Evolutionary conservation across 1,140 invertebrate genomes (phyloP), one percentile per base, ranked within the genome.

Genomic region (Drosophila elegans): DNA sequence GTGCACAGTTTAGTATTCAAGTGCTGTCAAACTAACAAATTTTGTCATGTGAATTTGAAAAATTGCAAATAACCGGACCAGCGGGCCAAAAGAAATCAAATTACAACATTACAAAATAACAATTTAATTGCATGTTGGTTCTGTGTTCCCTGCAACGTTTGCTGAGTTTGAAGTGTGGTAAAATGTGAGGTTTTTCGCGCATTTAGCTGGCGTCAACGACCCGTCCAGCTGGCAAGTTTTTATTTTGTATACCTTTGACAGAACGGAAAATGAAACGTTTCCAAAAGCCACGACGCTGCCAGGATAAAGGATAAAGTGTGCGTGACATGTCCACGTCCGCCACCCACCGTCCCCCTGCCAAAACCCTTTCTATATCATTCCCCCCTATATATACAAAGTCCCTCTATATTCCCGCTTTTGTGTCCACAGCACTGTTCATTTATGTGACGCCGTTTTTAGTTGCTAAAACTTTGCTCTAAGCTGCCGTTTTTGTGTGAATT

Each of bases 231-330:
- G 46, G 11, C 42, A 71, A 48, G 27, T 53, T 39, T 68, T 54
- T 39, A 56, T 53, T 59, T 59, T 61, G 71, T 85, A 57, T 71
- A 71, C 68, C 68, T 85, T 80, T 84, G 77, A 85, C 81, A 73
- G 66, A 73, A 73, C 36, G 77, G 68, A 73, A 77, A 86, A 78
- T 86, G 78, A 86, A 86, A 86, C 56, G 74, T 81, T 83, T 46
- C 53, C 36, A 49, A 71, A 57, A 71, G 66, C 68, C 68, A 57
- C 68, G 68, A 51, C 53, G 75, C 56, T 57, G 56, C 16, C 67
- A 69, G 75, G 55, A 83, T 72, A 81, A 67, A 64, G 83, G 74
- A 88, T 78, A 84, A 85, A 84, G 81, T 80, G 77, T 85, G 81
- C 81, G 81, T 85, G 81, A 80, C 78, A 79, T 80, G 81, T 74